Percentiles rank a stretch among this genome's conserved stretches.
These are phyloP conservation scores for Theristicus caerulescens DNA, from an alignment of 2,113 vertebrate genomes.

Conservation along the genomic window DNA sequence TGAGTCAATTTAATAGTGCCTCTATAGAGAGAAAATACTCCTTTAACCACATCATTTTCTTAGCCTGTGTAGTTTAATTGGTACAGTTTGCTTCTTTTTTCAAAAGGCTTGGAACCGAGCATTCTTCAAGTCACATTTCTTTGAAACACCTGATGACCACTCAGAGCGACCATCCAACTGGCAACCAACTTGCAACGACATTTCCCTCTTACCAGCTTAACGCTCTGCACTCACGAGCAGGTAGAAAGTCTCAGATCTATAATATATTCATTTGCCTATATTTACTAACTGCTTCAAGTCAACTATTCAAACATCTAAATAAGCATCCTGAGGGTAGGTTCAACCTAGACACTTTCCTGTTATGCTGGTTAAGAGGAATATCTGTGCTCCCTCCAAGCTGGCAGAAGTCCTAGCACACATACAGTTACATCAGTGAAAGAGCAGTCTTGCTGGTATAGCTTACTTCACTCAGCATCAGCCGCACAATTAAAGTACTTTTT, in stretches of 20 bases:
- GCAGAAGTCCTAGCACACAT: slow-evolving; percentile 6
- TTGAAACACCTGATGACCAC: neutral
- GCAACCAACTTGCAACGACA: neutral
- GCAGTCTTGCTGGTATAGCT: neutral
- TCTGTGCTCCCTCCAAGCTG: slow-evolving; percentile 12
- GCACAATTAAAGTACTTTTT: neutral
- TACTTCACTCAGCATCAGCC: neutral
- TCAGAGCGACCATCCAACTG: neutral
- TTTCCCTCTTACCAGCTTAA: neutral
- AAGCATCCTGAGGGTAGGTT: slow-evolving; percentile 50
- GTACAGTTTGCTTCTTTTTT: neutral
- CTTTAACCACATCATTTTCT: slow-evolving; percentile 48
- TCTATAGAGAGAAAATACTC: slow-evolving; percentile 9
- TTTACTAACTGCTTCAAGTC: neutral
- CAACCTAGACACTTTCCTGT: slow-evolving; percentile 7
- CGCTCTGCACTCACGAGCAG: rapidly evolving
- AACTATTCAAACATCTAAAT: slow-evolving; percentile 11
- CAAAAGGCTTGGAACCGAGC: neutral
- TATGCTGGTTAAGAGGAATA: neutral
- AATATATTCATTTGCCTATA: neutral
- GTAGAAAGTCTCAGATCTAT: neutral
- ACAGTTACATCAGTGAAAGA: neutral
- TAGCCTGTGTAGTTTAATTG: slow-evolving; percentile 13
- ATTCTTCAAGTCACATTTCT: neutral
- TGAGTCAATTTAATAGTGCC: neutral